Evolutionary conservation across 2,888 invertebrate species (phyloP).

Genomic region (Zygothrica quintamaculata): DNA sequence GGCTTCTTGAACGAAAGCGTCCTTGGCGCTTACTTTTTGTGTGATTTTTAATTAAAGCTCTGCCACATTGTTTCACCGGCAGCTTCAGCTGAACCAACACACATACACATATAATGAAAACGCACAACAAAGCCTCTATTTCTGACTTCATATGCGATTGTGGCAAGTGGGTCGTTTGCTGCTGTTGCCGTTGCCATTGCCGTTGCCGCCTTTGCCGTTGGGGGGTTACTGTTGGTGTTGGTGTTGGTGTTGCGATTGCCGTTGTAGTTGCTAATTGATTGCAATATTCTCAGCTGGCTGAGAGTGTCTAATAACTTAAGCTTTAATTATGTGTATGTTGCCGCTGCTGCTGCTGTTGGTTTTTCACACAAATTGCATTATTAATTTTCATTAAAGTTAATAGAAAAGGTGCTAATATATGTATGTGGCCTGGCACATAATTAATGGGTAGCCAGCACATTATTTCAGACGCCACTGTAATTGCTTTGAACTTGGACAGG

Average conservation of each 20-base stretch:
- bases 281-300: constrained; percentile 63
- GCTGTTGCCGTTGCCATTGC: too few species aligned
- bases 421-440: constrained; percentile 50
- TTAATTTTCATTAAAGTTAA: constrained; percentile 61
- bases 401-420: constrained; percentile 74
- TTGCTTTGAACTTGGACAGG: constrained; percentile 66
- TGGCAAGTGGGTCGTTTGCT: constrained; percentile 46
- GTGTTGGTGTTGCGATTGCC: too few species aligned
- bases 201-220: too few species aligned
- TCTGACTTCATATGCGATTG: constrained; percentile 36
- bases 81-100: constrained; percentile 1
- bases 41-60: constrained; percentile 75
- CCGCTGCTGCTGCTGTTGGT: constrained; percentile 40
- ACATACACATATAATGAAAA: too few species aligned
- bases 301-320: constrained; percentile 74
- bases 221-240: too few species aligned
- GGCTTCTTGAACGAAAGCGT: constrained; percentile 67
- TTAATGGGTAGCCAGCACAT: constrained; percentile 55
- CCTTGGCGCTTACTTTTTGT: constrained; percentile 68
- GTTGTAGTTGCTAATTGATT: constrained; percentile 66
- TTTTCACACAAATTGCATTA: constrained; percentile 58
- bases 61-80: constrained; percentile 36
- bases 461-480: constrained; percentile 64
- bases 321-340: constrained; percentile 61
- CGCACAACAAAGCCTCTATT: constrained; percentile 4